A percentile compares a stretch with the other conserved stretches of the same genome.
phyloP scores from a whole-genome alignment of 2,113 vertebrate genomes.

The Rhynchomys soricoides region DNA sequence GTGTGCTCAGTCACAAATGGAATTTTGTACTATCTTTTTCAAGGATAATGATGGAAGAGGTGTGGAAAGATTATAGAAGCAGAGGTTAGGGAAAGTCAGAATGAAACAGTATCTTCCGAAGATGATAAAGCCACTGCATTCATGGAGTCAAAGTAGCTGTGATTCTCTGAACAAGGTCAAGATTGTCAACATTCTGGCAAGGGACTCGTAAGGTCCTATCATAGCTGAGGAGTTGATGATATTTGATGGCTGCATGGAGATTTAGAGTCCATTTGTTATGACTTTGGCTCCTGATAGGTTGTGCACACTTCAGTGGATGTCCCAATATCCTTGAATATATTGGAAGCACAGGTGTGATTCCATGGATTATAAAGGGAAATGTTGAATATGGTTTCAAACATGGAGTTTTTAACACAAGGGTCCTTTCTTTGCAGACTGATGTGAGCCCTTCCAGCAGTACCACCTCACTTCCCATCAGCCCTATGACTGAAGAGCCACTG shows the following conservation, averaged over 20 bases:
- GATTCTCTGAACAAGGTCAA: not conserved
- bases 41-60: not conserved
- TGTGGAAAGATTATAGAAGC: not conserved
- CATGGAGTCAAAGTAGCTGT: not conserved
- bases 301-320: not conserved
- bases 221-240: not conserved
- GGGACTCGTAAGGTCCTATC: too few relatives aligned
- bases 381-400: not conserved
- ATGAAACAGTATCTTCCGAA: not conserved
- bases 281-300: not conserved
- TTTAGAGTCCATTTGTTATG: not conserved
- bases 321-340: too few relatives aligned
- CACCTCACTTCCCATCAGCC: conserved; percentile 95
- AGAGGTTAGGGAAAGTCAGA: not conserved
- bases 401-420: not conserved
- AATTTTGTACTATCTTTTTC: not conserved
- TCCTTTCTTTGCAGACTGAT: conserved; percentile 91
- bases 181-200: not conserved
- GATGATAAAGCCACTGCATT: not conserved
- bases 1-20: not conserved
- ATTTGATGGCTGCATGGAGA: not conserved
- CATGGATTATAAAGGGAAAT: not conserved
- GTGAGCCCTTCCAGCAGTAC: conserved; percentile 96
- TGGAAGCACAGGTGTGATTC: not conserved
- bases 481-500: conserved; percentile 92